Evolutionary conservation across 1,140 invertebrate genomes (phyloP).

Genomic region (Phenacoccus solenopsis): DNA sequence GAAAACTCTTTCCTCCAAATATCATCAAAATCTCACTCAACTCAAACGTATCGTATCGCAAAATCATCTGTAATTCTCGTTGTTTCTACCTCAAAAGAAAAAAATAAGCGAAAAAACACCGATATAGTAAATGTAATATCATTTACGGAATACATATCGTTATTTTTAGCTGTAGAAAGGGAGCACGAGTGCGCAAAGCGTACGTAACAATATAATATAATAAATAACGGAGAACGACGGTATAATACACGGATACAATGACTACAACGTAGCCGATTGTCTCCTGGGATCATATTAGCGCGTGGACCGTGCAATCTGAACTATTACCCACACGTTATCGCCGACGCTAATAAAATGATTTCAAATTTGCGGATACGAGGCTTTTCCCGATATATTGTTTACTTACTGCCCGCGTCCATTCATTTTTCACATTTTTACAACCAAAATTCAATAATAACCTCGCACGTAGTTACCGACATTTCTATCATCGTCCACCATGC

Average conservation of each 20-base stretch:
- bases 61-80: not conserved
- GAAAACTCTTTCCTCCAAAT: too few relatives aligned
- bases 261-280: not conserved
- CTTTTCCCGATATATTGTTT: not conserved
- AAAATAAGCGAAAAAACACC: not conserved
- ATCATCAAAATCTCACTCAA: too few relatives aligned
- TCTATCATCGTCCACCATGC: not conserved
- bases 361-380: constrained; percentile 3
- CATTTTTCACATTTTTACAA: not conserved
- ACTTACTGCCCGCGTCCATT: not conserved
- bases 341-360: constrained; percentile 14
- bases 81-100: not conserved
- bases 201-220: constrained; percentile 16
- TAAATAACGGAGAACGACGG: constrained; percentile 1
- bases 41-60: too few relatives aligned
- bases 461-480: not conserved
- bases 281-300: constrained; percentile 12
- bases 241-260: not conserved
- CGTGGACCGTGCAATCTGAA: constrained; percentile 7
- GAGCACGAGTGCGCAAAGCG: not conserved
- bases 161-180: not conserved
- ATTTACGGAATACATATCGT: constrained; percentile 11
- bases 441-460: not conserved
- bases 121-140: constrained; percentile 9
- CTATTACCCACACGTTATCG: constrained; percentile 15